Evolutionary conservation across 2,888 invertebrate genomes (phyloP).

Genomic region (Limnephilus rhombicus): DNA sequence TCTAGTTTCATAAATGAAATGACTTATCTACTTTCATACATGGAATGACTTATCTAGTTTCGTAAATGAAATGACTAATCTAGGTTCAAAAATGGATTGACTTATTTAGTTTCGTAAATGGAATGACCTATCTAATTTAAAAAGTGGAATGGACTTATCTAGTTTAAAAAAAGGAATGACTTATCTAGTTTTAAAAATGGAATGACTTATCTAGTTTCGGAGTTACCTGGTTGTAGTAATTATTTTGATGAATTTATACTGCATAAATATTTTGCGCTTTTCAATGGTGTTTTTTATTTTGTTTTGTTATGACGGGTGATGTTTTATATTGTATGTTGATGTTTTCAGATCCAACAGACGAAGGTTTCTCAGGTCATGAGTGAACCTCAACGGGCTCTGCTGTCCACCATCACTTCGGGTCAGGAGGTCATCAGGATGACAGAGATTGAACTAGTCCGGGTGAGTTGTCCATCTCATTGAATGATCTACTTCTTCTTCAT

Average conservation of each 20-base stretch:
- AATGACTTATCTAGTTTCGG: too few relatives aligned
- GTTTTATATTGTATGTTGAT: constrained; percentile 40
- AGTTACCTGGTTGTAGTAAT: too few relatives aligned
- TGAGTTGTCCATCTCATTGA: constrained; percentile 65
- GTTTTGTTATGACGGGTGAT: not conserved
- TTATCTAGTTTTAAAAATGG: too few relatives aligned
- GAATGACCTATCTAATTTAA: too few relatives aligned
- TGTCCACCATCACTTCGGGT: constrained; percentile 93
- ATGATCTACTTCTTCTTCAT: not conserved
- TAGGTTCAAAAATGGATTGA: too few relatives aligned
- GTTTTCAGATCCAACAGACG: constrained; percentile 86
- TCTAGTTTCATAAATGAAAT: too few relatives aligned
- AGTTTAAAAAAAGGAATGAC: too few relatives aligned
- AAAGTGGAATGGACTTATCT: too few relatives aligned
- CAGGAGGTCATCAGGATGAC: constrained; percentile 93
- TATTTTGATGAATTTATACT: not conserved
- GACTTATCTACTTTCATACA: too few relatives aligned
- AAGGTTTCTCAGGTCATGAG: constrained; percentile 91
- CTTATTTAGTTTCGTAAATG: too few relatives aligned
- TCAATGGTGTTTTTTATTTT: not conserved
- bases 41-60: too few relatives aligned
- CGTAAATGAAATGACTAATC: too few relatives aligned
- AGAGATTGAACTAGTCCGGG: constrained; percentile 85
- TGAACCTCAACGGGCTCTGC: constrained; percentile 94
- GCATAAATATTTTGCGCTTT: not conserved